Evolutionary conservation across 2,113 vertebrate genomes (phyloP).

Genomic region (Melanotaenia duboulayi): DNA sequence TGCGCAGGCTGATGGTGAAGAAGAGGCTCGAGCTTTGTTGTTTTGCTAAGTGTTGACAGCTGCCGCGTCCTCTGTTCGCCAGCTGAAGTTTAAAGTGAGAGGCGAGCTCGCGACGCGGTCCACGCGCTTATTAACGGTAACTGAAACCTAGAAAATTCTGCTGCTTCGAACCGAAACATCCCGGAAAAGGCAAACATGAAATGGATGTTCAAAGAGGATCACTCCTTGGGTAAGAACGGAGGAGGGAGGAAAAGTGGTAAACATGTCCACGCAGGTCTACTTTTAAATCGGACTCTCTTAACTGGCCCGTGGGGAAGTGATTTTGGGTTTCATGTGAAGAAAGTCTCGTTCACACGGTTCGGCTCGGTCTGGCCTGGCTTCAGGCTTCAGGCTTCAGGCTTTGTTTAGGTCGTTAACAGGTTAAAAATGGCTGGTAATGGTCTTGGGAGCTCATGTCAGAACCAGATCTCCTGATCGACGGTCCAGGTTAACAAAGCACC

Average conservation of each 20-base stretch:
- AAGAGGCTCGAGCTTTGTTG: constrained; percentile 10
- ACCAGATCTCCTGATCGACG: too few species aligned
- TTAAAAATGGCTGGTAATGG: not conserved
- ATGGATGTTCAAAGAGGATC: constrained; percentile 99
- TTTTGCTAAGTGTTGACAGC: not conserved
- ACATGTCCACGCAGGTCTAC: not conserved
- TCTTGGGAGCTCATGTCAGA: not conserved
- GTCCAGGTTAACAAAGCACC: fast-evolving
- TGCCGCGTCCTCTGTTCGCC: too few species aligned
- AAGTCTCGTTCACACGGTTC: not conserved
- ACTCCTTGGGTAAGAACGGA: constrained; percentile 90
- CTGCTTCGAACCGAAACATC: constrained; percentile 31
- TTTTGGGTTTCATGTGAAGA: not conserved
- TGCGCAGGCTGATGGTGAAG: not conserved
- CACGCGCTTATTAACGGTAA: not conserved
- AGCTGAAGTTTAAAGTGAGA: not conserved
- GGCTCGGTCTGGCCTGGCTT: constrained; percentile 4
- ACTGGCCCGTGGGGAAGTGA: fast-evolving
- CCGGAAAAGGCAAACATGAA: constrained; percentile 86
- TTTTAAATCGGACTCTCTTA: too few species aligned
- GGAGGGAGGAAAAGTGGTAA: not conserved
- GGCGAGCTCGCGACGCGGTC: not conserved
- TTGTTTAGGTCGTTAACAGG: not conserved
- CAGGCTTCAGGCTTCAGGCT: constrained; percentile 6
- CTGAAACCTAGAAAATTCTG: not conserved